These are phyloP conservation scores for Monopis laevigella DNA, from an alignment of 2,888 invertebrate species.

Conservation along the genomic window DNA sequence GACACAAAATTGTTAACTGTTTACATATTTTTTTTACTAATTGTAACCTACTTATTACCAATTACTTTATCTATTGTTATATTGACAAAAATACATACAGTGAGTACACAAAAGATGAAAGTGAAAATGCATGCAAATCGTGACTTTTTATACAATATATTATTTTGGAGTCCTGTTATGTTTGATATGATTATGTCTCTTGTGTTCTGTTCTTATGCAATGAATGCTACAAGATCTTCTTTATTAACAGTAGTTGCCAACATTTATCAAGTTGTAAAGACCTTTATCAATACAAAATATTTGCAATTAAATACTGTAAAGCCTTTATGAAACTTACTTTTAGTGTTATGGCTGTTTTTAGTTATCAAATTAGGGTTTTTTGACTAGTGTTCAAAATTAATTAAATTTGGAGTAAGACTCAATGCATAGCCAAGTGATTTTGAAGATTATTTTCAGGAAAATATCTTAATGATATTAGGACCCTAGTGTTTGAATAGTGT, in stretches of 20 bases:
- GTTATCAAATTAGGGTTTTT: no score
- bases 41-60: constrained; percentile 51
- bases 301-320: constrained; percentile 42
- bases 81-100: constrained; percentile 46
- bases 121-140: constrained; percentile 42
- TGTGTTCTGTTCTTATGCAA: constrained; percentile 44
- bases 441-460: no score
- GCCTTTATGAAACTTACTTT: constrained; percentile 26
- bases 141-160: constrained; percentile 47
- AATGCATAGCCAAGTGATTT: no score
- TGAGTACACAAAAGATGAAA: constrained; percentile 36
- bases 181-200: constrained; percentile 52
- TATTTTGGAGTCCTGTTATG: constrained; percentile 58
- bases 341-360: no score
- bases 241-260: constrained; percentile 52
- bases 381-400: no score
- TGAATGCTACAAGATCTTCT: constrained; percentile 39
- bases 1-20: constrained; percentile 42
- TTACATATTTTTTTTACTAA: constrained; percentile 42
- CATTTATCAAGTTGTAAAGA: constrained; percentile 50
- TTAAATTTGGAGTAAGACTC: no score
- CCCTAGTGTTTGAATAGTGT: no score
- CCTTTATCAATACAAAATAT: constrained; percentile 51
- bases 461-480: no score
- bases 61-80: constrained; percentile 49